Evolutionary conservation across 1,140 invertebrate species (phyloP), one percentile per base, ranked within the genome.

Genomic region (Pogonomyrmex californicus): DNA sequence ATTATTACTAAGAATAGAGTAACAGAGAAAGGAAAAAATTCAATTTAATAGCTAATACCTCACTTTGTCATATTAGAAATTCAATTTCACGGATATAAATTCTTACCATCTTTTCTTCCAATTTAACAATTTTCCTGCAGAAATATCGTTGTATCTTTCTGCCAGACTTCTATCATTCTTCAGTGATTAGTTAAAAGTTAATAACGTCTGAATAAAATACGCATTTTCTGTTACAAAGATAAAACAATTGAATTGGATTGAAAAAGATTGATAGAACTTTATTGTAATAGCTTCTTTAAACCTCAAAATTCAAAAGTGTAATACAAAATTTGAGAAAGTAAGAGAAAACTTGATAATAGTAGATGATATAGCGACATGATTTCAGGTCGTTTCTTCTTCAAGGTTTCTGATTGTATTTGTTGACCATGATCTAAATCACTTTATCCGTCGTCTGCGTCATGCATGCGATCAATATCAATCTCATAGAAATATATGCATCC

Each of bases 341-440:
- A 1, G 5, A 17, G 10, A 1, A 17, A 12, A 56, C 54, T 54
- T 68, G 23, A 54, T 14, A 38, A 54, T 17, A 5, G 10, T 41
- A 51, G n/a, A 14, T 68, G n/a, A 54, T 2, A 4, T 36, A 12
- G 36, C 51, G 38, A 49, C 2, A 17, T 14, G 76, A 47, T 49
- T 56, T 68, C 4, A 36, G n/a, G 12, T 79, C 44, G 17, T 81
- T 70, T 14, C 4, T 23, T 23, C 23, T 23, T 23, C 63, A 70
- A 56, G 63, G 63, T 54, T 56, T 54, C 4, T 14, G 9, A 10
- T 3, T 54, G n/a, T 4, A 79, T 68, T 54, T 4, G 23, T 2
- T n/a, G 63, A 54, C 47, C 77, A 17, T 81, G 63, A 81, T 14
- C 63, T 70, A 68, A 9, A 81, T 81, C 17, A 33, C 5, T 78